Evolutionary conservation across 2,113 vertebrate species (phyloP), one percentile per base, ranked within the genome.

Genomic region (Charadrius vociferus): DNA sequence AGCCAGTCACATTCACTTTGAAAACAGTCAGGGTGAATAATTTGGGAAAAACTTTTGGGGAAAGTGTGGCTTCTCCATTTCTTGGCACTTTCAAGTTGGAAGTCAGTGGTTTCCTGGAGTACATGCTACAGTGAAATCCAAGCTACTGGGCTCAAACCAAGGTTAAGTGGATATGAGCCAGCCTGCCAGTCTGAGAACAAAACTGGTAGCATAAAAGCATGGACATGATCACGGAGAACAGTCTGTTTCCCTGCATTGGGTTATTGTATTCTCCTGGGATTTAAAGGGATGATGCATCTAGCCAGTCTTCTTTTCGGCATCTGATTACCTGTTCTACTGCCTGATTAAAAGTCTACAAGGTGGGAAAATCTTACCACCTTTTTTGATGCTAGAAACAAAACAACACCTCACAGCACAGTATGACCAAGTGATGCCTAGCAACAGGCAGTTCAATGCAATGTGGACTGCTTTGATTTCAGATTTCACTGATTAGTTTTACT

Each of bases 401-500:
- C 20, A 78, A 23, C 39, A 81, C 27, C 4, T 86, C 0, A 0
- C 26, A 58, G 63, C 21, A 39, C 22, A 58, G 49, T 29, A 50
- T 72, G 73, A 88, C 49, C 39, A 91, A 92, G 81, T 59, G 84
- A 89, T 89, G 62, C 77, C n/a, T 89, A 93, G 78, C 91, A 91
- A 94, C 61, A 49, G 68, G 50, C 59, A 84, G 81, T 58, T 55
- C 72, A 67, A 59, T 67, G 27, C 70, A 47, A 21, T 29, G 55
- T 74, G 49, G 45, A 82, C n/a, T 41, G 30, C 30, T 95, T 85
- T 86, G n/a, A 24, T 89, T 95, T 92, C 72, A 79, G 49, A 84
- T 96, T 89, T 87, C 56, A 81, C 52, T 43, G 49, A 86, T 87
- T 78, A 70, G 29, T 77, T 89, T 95, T 88, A 83, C 81, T 96